Evolutionary conservation across 2,888 invertebrate genomes (phyloP).

Genomic region (Prostheceraeus crozeri): DNA sequence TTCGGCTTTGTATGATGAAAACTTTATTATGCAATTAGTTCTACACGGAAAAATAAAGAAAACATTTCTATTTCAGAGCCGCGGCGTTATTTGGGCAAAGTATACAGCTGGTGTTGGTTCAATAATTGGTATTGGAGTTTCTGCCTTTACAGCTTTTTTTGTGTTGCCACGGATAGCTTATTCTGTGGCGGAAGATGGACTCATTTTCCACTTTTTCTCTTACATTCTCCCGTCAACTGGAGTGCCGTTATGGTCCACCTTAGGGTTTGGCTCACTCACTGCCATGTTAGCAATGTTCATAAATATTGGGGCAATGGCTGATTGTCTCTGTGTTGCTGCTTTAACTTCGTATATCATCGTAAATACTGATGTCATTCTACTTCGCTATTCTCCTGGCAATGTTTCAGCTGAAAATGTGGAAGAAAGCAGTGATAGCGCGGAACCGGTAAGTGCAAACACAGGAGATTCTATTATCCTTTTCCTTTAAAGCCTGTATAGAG

Average conservation of each 20-base stretch:
- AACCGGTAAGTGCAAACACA: too few species aligned
- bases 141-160: conserved; percentile 69
- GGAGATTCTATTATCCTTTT: too few species aligned
- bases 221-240: conserved; percentile 71
- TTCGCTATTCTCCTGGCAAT: too few species aligned
- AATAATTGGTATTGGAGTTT: conserved; percentile 51
- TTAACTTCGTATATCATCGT: conserved; percentile 81
- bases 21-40: too few species aligned
- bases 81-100: conserved; percentile 49
- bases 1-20: too few species aligned
- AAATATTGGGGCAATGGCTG: conserved; percentile 78
- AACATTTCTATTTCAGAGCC: too few species aligned
- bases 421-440: too few species aligned
- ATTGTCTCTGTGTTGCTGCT: conserved; percentile 76
- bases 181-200: conserved; percentile 80
- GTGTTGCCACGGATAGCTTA: conserved; percentile 77
- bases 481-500: too few species aligned
- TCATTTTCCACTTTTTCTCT: conserved; percentile 67
- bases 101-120: conserved; percentile 52
- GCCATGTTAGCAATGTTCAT: conserved; percentile 70
- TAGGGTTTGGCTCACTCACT: conserved; percentile 48
- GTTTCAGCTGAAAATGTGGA: too few species aligned
- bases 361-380: conserved; percentile 76
- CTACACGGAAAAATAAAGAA: too few species aligned
- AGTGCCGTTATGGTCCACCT: conserved; percentile 51